These are phyloP conservation scores for Chascanopsetta lugubris DNA, from an alignment of 2,113 vertebrate genomes.

Conservation along the genomic window DNA sequence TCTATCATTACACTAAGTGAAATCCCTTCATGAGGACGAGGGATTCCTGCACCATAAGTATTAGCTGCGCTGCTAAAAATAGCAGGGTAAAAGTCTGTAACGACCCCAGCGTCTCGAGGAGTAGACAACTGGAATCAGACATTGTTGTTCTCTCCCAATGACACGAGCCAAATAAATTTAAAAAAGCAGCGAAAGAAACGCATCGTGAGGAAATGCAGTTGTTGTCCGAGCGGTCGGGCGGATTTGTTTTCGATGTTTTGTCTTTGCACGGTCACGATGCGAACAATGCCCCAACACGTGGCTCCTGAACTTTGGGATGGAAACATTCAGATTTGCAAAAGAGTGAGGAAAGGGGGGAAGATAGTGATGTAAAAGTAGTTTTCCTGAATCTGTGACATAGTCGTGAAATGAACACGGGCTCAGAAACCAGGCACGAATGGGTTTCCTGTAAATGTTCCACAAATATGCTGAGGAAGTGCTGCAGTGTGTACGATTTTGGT, in stretches of 20 bases:
- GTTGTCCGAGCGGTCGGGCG: neutral
- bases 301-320: neutral
- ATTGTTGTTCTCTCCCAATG: neutral
- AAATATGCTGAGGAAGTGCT: too few species aligned
- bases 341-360: too few species aligned
- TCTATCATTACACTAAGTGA: conserved; percentile 46
- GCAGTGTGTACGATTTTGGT: too few species aligned
- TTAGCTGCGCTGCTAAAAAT: conserved; percentile 37
- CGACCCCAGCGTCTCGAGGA: neutral
- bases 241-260: conserved; percentile 12
- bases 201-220: neutral
- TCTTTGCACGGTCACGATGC: neutral
- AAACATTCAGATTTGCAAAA: too few species aligned
- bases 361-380: too few species aligned
- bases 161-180: neutral
- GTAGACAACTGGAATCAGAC: neutral
- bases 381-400: too few species aligned
- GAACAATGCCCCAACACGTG: neutral
- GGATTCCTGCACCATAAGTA: conserved; percentile 36
- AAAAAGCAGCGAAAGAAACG: too few species aligned
- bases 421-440: too few species aligned
- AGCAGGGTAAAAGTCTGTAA: neutral
- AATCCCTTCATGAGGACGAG: conserved; percentile 54
- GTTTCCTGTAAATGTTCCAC: too few species aligned
- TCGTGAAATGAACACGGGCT: too few species aligned